Percentiles rank a stretch among this genome's conserved stretches.
Conservation (phyloP, 2,113 vertebrate species). For the Notothenia coriiceps region DNA sequence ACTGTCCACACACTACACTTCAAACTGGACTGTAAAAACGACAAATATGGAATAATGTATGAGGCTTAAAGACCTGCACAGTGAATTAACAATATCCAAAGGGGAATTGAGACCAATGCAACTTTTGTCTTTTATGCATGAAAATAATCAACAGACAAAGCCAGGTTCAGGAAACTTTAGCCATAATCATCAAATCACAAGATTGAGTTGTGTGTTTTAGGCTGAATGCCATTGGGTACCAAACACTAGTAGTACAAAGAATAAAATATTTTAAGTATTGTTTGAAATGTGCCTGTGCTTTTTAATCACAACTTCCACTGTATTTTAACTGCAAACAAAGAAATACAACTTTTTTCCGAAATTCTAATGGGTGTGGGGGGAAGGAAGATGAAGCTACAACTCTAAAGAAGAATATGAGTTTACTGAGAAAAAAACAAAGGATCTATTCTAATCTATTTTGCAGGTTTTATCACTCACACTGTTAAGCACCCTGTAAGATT, state of each 20-base stretch:
- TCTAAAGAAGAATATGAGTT: too few species aligned
- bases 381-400: too few species aligned
- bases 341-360: too few species aligned
- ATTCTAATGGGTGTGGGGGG: neutral
- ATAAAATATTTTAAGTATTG: constrained; percentile 79
- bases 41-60: neutral
- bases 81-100: constrained; percentile 6
- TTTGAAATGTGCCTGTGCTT: constrained; percentile 25
- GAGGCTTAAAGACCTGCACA: neutral
- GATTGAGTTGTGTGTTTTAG: constrained; percentile 11
- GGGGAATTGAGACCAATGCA: constrained; percentile 48
- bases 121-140: constrained; percentile 62
- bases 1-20: constrained; percentile 3
- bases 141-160: constrained; percentile 13
- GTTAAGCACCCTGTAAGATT: too few species aligned
- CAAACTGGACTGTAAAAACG: neutral
- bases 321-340: neutral
- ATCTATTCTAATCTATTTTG: too few species aligned
- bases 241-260: constrained; percentile 44
- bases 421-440: too few species aligned
- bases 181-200: constrained; percentile 60
- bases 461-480: too few species aligned
- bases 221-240: constrained; percentile 34
- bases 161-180: constrained; percentile 68
- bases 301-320: neutral